These are phyloP conservation scores for Grus americana DNA, from an alignment of 2,113 vertebrate genomes.

Conservation along the genomic window DNA sequence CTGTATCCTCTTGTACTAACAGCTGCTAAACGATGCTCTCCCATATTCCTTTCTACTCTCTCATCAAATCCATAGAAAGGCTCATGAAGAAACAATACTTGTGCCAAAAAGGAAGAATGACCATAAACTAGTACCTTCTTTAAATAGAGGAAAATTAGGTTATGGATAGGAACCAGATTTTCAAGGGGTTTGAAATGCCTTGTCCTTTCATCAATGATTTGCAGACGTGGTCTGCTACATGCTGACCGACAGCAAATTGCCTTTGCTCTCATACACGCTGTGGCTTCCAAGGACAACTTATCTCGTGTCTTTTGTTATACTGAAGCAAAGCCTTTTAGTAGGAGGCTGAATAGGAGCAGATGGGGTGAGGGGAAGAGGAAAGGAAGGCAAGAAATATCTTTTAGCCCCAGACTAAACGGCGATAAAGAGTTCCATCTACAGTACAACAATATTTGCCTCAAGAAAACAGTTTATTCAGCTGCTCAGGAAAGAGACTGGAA, in stretches of 20 bases:
- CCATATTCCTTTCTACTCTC: neutral
- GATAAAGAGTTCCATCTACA: constrained; percentile 1
- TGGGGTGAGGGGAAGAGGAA: neutral
- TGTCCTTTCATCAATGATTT: neutral
- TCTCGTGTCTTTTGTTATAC: neutral
- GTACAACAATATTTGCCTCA: constrained; percentile 30
- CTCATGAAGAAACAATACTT: neutral
- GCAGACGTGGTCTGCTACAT: neutral
- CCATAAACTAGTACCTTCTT: neutral
- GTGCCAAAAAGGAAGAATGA: neutral
- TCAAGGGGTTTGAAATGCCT: neutral
- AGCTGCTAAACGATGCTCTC: neutral
- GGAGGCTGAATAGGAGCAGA: neutral
- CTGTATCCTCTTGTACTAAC: neutral
- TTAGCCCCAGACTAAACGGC: neutral
- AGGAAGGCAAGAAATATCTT: constrained; percentile 38
- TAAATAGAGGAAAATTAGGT: neutral
- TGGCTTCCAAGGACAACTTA: neutral
- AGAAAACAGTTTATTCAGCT: constrained; percentile 54
- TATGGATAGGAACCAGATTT: neutral
- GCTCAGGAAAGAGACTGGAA: constrained; percentile 2
- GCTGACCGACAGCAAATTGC: neutral
- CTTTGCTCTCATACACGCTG: neutral
- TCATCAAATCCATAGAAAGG: neutral
- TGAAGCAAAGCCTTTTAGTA: neutral